Evolutionary conservation across 2,888 invertebrate species (phyloP).

Genomic region (Microchrysa polita): DNA sequence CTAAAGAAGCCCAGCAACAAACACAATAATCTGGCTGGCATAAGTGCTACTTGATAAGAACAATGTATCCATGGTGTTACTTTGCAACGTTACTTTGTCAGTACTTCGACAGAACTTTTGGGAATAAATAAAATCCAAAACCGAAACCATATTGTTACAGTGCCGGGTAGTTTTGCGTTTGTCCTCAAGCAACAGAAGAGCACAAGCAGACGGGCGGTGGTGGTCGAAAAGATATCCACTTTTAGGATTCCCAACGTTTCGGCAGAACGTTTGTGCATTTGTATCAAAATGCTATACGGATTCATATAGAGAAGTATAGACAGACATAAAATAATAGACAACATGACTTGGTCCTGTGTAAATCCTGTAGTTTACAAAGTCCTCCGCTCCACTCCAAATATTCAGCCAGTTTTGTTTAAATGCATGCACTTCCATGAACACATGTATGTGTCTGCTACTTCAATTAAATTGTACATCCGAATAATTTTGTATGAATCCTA

Average conservation of each 20-base stretch:
- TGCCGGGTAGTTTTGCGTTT: neutral
- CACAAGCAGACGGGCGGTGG: neutral
- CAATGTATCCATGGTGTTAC: slow-evolving; percentile 22
- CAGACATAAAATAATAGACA: no score
- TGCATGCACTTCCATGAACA: neutral
- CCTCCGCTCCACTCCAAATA: neutral
- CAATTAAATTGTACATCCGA: neutral
- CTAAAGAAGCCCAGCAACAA: no score
- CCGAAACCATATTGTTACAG: slow-evolving; percentile 26
- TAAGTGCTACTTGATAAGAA: slow-evolving; percentile 10
- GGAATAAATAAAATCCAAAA: slow-evolving; percentile 22
- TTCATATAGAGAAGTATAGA: neutral
- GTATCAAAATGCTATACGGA: neutral
- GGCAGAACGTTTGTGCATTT: neutral
- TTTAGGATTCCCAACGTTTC: neutral
- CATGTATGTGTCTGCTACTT: neutral
- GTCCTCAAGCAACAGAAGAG: neutral
- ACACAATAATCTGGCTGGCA: neutral
- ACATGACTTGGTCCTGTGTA: no score
- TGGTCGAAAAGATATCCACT: no score
- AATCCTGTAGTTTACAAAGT: no score
- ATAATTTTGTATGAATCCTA: slow-evolving; percentile 1
- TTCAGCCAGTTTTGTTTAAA: neutral
- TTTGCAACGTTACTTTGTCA: slow-evolving; percentile 5
- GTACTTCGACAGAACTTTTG: neutral